phyloP scores from a whole-genome alignment of 1,140 invertebrate species.

The Harlomillsia oculata region DNA sequence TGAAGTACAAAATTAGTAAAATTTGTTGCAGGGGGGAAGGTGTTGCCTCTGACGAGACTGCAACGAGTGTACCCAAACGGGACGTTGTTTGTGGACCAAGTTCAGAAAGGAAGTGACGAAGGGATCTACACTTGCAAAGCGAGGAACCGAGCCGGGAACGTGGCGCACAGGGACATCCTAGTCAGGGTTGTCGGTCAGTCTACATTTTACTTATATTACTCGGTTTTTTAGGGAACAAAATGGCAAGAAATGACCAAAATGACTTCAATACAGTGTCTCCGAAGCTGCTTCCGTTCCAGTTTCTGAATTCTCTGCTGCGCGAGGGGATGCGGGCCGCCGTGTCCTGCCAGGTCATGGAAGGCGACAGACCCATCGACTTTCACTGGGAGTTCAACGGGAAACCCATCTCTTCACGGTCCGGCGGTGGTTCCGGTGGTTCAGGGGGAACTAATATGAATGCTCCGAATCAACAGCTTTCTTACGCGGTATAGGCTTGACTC shows the following conservation, averaged over 20 bases:
- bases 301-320: conserved; percentile 64
- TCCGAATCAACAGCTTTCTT: no score
- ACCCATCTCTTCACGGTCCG: conserved; percentile 42
- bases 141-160: conserved; percentile 62
- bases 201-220: not conserved
- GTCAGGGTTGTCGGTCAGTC: conserved; percentile 32
- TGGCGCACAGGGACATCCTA: conserved; percentile 34
- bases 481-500: no score
- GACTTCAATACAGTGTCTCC: conserved; percentile 57
- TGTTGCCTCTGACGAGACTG: conserved; percentile 67
- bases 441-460: no score
- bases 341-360: conserved; percentile 86
- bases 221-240: conserved; percentile 5
- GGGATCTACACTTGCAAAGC: conserved; percentile 82
- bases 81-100: conserved; percentile 55
- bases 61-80: conserved; percentile 65
- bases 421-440: no score
- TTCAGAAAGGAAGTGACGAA: conserved; percentile 49
- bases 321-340: conserved; percentile 87
- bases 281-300: conserved; percentile 74
- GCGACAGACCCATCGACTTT: conserved; percentile 83
- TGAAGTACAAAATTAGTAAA: not conserved
- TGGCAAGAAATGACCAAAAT: conserved; percentile 25
- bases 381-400: conserved; percentile 43
- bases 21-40: conserved; percentile 48